Evolutionary conservation across 2,113 vertebrate species (phyloP), one percentile per base, ranked within the genome.

Genomic region (Lamprotornis superbus): DNA sequence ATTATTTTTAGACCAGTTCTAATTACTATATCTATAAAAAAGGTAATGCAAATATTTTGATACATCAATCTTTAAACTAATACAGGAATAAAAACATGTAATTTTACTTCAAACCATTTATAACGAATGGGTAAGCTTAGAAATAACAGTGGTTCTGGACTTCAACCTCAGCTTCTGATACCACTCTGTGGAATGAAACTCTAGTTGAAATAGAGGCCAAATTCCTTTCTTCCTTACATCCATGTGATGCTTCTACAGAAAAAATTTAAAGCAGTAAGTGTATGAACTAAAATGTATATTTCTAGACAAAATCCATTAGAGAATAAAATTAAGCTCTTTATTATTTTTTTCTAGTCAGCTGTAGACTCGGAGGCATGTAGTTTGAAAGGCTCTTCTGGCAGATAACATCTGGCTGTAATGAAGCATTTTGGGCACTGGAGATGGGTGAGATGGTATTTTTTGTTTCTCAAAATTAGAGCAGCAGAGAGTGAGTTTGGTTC

Each of bases 31-130:
- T 55, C 30, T 76, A 31, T 79, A 25, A 87, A 91, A 94, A 88
- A 91, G 17, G 50, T 46, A 92, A 70, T 23, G 40, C 15, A 95
- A 97, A 93, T 95, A 86, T 95, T 96, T 94, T 93, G 68, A 73
- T 90, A 64, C 4, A 28, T 65, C 10, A 49, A 24, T 25, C 14
- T 83, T 95, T 69, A 89, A 93, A 69, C 89, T 87, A 81, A 85
- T 71, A 39, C 7, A 65, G 33, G 25, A 88, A 55, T 88, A 70
- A 71, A 90, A 88, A 0, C 12, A 85, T 3, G 4, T 18, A 23
- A 39, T 27, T 91, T 77, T 67, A 35, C 80, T 90, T 94, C n/a
- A 74, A 83, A 22, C 15, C 2, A 15, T 44, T 73, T 95, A 37
- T 31, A 46, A 92, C 83, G 46, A 81, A 52, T 3, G 27, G 28